These are phyloP conservation scores for Agelastica alni DNA, from an alignment of 2,888 invertebrate species.

Conservation along the genomic window DNA sequence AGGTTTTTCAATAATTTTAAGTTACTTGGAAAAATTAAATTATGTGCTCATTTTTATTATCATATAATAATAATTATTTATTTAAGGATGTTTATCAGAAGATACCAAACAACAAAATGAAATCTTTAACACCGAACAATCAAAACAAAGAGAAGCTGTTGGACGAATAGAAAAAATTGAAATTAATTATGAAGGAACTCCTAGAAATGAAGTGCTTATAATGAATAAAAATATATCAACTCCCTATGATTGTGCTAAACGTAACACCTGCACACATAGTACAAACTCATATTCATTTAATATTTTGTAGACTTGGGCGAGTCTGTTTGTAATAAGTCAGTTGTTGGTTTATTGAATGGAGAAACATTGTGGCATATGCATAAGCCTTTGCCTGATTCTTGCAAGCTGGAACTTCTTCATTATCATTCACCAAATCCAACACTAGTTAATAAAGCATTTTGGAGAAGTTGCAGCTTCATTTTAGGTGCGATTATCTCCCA, in stretches of 20 bases:
- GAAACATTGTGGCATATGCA: slow-evolving; percentile 90
- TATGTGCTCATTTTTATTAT: not conserved
- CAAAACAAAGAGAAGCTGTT: slow-evolving; percentile 71
- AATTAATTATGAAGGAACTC: slow-evolving; percentile 76
- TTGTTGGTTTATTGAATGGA: slow-evolving; percentile 80
- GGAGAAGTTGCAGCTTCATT: slow-evolving; percentile 90
- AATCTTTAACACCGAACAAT: slow-evolving; percentile 77
- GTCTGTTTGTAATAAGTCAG: slow-evolving; percentile 70
- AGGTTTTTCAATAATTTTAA: too few species aligned
- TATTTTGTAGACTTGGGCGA: slow-evolving; percentile 73
- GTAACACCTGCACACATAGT: slow-evolving; percentile 58
- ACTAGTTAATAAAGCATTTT: slow-evolving; percentile 80
- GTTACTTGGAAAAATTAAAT: too few species aligned
- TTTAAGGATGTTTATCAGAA: slow-evolving; percentile 29
- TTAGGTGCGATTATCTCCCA: slow-evolving; percentile 78
- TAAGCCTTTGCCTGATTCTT: slow-evolving; percentile 72
- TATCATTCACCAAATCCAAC: slow-evolving; percentile 66
- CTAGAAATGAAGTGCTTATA: slow-evolving; percentile 73
- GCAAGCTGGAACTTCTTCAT: slow-evolving; percentile 66
- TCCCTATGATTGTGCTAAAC: slow-evolving; percentile 89
- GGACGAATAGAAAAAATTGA: slow-evolving; percentile 91
- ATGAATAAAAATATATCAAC: slow-evolving; percentile 95
- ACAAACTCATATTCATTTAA: not conserved
- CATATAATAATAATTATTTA: not conserved
- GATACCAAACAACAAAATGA: slow-evolving; percentile 61